phyloP scores from a whole-genome alignment of 2,113 vertebrate genomes.

The Polyodon spathula region DNA sequence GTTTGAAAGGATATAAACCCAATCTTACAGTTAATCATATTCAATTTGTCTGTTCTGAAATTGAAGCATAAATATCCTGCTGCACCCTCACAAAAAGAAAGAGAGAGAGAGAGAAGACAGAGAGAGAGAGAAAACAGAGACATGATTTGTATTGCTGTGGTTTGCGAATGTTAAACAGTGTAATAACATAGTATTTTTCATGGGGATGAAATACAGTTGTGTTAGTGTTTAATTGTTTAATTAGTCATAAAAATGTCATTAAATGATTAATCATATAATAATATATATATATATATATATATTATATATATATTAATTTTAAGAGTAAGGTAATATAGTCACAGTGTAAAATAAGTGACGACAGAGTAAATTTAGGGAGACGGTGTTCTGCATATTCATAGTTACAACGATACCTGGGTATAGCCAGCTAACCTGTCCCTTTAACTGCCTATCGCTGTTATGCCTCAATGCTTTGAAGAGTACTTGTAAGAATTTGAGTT shows the following conservation, averaged over 20 bases:
- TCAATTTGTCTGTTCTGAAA: no score
- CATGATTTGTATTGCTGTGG: constrained; percentile 7
- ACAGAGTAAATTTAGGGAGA: no score
- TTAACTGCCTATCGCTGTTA: constrained; percentile 54
- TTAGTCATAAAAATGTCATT: constrained; percentile 63
- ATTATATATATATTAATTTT: not conserved
- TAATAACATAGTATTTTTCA: not conserved
- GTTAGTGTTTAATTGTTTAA: constrained; percentile 39
- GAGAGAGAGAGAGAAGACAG: no score
- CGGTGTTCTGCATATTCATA: constrained; percentile 90
- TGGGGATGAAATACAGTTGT: not conserved
- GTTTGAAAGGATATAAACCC: no score
- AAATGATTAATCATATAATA: constrained; percentile 86
- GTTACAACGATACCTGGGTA: constrained; percentile 72
- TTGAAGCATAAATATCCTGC: no score
- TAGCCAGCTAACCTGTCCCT: constrained; percentile 52
- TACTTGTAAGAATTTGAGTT: constrained; percentile 17
- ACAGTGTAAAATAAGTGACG: no score
- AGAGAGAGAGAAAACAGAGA: not conserved
- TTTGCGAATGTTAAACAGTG: not conserved
- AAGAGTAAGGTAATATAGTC: no score
- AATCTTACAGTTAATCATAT: no score
- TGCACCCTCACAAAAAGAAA: no score
- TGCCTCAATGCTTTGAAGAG: constrained; percentile 52
- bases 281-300: constrained; percentile 57